These are phyloP conservation scores for Cettia cetti DNA, from an alignment of 2,113 vertebrate genomes.

Conservation along the genomic window DNA sequence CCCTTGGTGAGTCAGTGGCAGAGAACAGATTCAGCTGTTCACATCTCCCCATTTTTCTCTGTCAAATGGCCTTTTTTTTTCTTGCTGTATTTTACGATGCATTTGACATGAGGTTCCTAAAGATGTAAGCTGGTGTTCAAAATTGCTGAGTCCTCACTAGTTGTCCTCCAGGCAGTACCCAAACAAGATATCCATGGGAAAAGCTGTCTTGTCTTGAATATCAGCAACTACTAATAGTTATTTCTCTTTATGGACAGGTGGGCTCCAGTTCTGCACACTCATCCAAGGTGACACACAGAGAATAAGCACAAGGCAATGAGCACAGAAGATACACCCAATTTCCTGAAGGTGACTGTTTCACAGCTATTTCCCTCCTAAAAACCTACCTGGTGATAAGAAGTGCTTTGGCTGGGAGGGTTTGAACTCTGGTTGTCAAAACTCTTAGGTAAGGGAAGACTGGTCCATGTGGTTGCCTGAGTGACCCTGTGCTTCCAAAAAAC, in stretches of 20 bases:
- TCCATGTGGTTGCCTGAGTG: neutral
- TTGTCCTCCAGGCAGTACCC: neutral
- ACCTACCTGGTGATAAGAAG: neutral
- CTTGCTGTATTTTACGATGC: neutral
- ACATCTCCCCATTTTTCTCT: neutral
- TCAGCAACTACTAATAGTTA: neutral
- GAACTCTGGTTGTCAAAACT: neutral
- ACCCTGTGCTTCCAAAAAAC: neutral
- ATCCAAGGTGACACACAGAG: neutral
- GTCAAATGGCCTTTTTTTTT: neutral
- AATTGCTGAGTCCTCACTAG: conserved; percentile 36
- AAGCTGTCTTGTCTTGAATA: neutral
- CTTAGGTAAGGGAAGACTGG: neutral
- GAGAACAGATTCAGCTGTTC: conserved; percentile 29
- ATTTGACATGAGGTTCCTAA: conserved; percentile 7
- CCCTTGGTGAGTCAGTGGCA: conserved; percentile 1
- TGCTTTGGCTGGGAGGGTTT: neutral
- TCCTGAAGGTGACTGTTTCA: neutral
- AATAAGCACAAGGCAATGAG: neutral
- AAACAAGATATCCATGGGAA: neutral
- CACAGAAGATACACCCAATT: neutral
- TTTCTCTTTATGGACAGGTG: neutral
- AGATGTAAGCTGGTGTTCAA: neutral
- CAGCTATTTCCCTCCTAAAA: neutral
- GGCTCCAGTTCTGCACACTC: neutral